Conservation (phyloP, 2,888 invertebrate species). For the Oligia latruncula region DNA sequence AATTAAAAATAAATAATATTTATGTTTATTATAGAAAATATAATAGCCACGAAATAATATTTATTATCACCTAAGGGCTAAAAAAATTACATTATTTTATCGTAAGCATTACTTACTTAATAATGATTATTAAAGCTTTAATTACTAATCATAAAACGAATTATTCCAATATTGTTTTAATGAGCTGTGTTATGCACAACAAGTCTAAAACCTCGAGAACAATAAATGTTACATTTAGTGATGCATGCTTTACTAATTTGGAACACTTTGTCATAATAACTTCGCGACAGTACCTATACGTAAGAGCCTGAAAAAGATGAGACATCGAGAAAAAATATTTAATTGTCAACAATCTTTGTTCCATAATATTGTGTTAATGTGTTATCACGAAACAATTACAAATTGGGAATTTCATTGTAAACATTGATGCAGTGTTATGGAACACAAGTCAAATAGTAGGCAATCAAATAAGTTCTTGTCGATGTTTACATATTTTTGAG, state of each 20-base stretch:
- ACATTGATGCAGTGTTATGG: neutral
- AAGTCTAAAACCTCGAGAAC: too few relatives aligned
- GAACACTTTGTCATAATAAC: neutral
- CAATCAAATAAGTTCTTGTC: neutral
- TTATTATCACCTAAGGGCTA: too few relatives aligned
- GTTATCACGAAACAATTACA: neutral
- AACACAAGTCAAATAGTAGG: too few relatives aligned
- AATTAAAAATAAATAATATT: too few relatives aligned
- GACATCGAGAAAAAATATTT: too few relatives aligned
- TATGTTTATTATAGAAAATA: too few relatives aligned
- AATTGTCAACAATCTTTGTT: neutral
- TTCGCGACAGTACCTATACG: neutral
- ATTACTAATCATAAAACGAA: neutral
- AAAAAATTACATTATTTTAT: too few relatives aligned
- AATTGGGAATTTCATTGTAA: neutral
- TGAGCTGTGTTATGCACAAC: neutral
- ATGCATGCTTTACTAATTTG: neutral
- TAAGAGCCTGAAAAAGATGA: neutral
- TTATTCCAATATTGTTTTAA: neutral
- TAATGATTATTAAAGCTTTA: neutral
- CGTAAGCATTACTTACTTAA: too few relatives aligned
- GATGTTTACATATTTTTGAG: neutral
- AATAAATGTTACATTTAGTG: neutral
- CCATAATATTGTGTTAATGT: neutral
- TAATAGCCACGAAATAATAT: too few relatives aligned